Evolutionary conservation across 2,888 invertebrate genomes (phyloP).

Genomic region (Anthoptus insignis): DNA sequence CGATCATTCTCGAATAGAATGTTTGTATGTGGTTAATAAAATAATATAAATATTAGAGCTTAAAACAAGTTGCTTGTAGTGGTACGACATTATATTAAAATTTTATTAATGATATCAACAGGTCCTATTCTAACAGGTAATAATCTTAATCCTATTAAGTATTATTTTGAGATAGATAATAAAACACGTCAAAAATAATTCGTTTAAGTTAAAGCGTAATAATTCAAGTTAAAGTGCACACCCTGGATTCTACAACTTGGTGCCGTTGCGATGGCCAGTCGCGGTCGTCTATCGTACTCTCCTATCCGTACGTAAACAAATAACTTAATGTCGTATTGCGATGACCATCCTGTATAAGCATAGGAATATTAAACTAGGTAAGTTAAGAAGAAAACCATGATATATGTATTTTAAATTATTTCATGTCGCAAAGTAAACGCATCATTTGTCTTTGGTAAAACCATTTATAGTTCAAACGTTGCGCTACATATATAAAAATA

Average conservation of each 20-base stretch:
- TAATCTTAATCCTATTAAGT: too few relatives aligned
- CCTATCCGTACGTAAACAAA: too few relatives aligned
- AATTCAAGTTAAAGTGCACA: too few relatives aligned
- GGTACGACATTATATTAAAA: background rate
- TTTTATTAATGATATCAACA: too few relatives aligned
- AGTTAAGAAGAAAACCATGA: background rate
- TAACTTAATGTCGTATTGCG: background rate
- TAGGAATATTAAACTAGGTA: slow-evolving; percentile 1
- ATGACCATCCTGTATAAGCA: background rate
- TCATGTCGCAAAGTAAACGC: too few relatives aligned
- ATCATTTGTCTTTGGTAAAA: slow-evolving; percentile 1
- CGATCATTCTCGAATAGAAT: slow-evolving; percentile 3
- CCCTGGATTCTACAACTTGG: too few relatives aligned
- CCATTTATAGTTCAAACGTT: slow-evolving; percentile 1
- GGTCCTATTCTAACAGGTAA: too few relatives aligned
- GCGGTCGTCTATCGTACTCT: too few relatives aligned
- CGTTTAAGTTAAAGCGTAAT: too few relatives aligned
- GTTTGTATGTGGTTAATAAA: background rate
- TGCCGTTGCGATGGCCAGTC: too few relatives aligned
- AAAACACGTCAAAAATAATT: too few relatives aligned
- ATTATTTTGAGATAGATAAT: too few relatives aligned
- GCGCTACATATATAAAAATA: background rate
- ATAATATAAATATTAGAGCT: background rate
- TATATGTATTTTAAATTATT: background rate
- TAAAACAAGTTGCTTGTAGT: background rate